phyloP scores from a whole-genome alignment of 2,113 vertebrate genomes.

The Malurus cyaneus region DNA sequence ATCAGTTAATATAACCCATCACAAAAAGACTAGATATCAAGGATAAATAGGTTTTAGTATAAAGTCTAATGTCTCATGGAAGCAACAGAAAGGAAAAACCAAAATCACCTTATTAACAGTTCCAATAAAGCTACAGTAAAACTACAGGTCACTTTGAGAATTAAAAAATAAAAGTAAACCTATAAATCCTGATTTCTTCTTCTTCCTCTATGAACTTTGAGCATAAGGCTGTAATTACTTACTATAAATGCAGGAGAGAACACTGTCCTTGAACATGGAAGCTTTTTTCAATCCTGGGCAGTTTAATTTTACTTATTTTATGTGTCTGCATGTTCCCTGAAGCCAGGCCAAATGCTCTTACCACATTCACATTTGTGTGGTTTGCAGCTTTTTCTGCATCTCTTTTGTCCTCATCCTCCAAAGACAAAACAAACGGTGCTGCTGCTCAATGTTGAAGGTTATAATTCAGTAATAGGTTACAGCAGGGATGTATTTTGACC shows the following conservation, averaged over 20 bases:
- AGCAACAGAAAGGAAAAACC: not conserved
- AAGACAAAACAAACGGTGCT: conserved; percentile 52
- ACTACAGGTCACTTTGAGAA: not conserved
- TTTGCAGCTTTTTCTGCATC: conserved; percentile 25
- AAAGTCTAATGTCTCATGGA: not conserved
- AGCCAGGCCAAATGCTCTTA: conserved; percentile 10
- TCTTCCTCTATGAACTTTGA: not conserved
- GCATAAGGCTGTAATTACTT: not conserved
- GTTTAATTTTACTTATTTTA: conserved; percentile 12
- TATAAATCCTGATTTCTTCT: not conserved
- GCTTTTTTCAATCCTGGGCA: conserved; percentile 4
- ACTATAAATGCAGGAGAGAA: not conserved
- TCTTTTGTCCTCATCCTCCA: not conserved
- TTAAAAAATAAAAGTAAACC: not conserved
- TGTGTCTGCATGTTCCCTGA: not conserved
- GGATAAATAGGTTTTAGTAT: not conserved
- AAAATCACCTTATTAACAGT: not conserved
- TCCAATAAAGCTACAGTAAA: not conserved
- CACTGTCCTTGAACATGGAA: not conserved
- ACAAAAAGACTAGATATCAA: not conserved
- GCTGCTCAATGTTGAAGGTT: conserved; percentile 16
- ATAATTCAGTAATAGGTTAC: not conserved
- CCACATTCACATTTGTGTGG: not conserved
- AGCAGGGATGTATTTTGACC: conserved; percentile 52
- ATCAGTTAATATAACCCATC: not conserved